These are phyloP conservation scores for Drosophila ficusphila DNA, from an alignment of 1,140 invertebrate species.

Conservation along the genomic window DNA sequence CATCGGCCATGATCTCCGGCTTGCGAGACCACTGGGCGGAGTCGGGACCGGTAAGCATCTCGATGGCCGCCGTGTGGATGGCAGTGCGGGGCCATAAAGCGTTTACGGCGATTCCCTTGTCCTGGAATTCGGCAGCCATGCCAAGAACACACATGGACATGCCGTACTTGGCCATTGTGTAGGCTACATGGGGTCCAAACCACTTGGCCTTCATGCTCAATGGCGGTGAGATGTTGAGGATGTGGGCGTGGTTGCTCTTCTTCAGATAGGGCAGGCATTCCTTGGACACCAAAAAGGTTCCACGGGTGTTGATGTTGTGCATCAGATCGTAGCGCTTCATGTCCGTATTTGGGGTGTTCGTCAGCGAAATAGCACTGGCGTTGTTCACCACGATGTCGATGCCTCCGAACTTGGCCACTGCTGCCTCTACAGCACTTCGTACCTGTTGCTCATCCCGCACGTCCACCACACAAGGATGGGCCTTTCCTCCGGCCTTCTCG, in stretches of 20 bases:
- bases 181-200: conserved; percentile 97
- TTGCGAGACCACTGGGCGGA: conserved; percentile 88
- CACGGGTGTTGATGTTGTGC: conserved; percentile 95
- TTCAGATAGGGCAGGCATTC: conserved; percentile 95
- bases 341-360: conserved; percentile 92
- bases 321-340: conserved; percentile 99
- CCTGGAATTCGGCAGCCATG: conserved; percentile 96
- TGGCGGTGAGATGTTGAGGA: conserved; percentile 98
- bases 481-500: conserved; percentile 89
- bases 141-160: conserved; percentile 99
- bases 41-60: conserved; percentile 94
- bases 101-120: conserved; percentile 95
- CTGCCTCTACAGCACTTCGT: conserved; percentile 90
- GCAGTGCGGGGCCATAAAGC: conserved; percentile 98
- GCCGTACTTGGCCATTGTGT: conserved; percentile 99
- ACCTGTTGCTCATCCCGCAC: conserved; percentile 95
- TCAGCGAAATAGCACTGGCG: conserved; percentile 97
- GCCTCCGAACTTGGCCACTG: conserved; percentile 96
- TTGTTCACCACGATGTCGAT: conserved; percentile 98
- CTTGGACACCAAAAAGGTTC: conserved; percentile 97
- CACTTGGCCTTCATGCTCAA: conserved; percentile 95
- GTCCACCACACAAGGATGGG: conserved; percentile 96
- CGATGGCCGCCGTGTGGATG: conserved; percentile 97
- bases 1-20: conserved; percentile 97
- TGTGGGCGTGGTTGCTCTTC: conserved; percentile 96